Base-by-base conservation (phyloP, 2,797 vertebrate species). In the Sternarchorhynchus goeldii region DNA sequence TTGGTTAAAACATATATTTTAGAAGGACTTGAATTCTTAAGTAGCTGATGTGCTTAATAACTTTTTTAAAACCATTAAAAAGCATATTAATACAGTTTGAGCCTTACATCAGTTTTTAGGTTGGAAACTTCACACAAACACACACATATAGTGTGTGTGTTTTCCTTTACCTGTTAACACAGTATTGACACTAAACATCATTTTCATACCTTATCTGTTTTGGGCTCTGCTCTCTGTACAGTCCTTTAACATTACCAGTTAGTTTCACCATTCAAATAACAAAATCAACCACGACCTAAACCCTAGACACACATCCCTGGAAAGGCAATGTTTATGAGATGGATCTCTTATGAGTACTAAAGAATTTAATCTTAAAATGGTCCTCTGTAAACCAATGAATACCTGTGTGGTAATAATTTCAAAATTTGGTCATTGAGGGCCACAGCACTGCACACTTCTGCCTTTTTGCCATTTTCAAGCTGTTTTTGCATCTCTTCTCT, bases 351-450 rank as follows among this genome's bases (percentile, higher is more conserved):
- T 5, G 17, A 64, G 1, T 3, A 1, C 12, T 50, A 12, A 50
- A 50, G 0, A 50, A 50, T 2, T 50, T 10, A 50, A 20, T 41
- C 34, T 17, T 17, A 21, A 67, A 67, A 67, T 34, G 6, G n/a
- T 64, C 31, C 39, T 36, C 36, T 64, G 36, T 29, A 60, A 29
- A 60, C 8, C 60, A 66, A 6, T 16, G 8, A 18, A 18, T 45
- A 25, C 12, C 7, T 50, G 39, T n/a, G 6, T 29, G 31, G 32
- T 4, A 64, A 64, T 20, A 8, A 6, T 63, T 16, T 29, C 32
- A 14, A 60, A 36, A 68, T 62, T 62, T 41, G 62, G 53, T 63
- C 39, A 57, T 36, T 16, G 18, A 65, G 50, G 34, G n/a, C 53
- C 76, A 70, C 65, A 70, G 67, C 17, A 29, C 20, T 63, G 16